Evolutionary conservation across 2,888 invertebrate genomes (phyloP).

Genomic region (Papilio protenor): DNA sequence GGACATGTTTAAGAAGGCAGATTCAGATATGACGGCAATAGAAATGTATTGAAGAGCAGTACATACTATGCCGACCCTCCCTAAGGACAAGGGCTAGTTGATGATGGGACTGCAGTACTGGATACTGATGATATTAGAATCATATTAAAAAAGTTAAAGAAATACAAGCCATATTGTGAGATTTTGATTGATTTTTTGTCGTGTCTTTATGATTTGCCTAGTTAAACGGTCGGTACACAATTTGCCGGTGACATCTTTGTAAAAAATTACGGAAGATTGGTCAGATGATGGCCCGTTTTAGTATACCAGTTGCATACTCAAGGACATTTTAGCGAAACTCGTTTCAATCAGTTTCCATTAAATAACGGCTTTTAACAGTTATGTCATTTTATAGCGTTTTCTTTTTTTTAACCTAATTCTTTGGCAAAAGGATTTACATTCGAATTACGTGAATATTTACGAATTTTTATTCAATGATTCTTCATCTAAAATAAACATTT

Average conservation of each 20-base stretch:
- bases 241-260: not conserved
- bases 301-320: slow-evolving; percentile 31
- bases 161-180: too few species aligned
- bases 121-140: too few species aligned
- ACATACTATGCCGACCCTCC: too few species aligned
- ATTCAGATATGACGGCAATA: too few species aligned
- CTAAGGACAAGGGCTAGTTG: too few species aligned
- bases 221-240: not conserved
- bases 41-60: too few species aligned
- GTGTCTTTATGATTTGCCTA: not conserved
- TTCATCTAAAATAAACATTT: too few species aligned
- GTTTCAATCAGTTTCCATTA: slow-evolving; percentile 35
- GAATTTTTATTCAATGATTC: not conserved
- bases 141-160: too few species aligned
- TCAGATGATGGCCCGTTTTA: slow-evolving; percentile 16
- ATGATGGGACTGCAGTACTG: too few species aligned
- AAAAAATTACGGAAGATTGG: slow-evolving; percentile 30
- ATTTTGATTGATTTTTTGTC: not conserved
- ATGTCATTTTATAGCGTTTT: slow-evolving; percentile 10
- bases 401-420: not conserved
- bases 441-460: not conserved
- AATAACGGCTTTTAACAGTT: slow-evolving; percentile 40
- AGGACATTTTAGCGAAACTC: slow-evolving; percentile 39
- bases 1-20: too few species aligned
- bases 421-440: not conserved